phyloP scores from a whole-genome alignment of 2,888 invertebrate species.

The Xestoiulus laeticollis region DNA sequence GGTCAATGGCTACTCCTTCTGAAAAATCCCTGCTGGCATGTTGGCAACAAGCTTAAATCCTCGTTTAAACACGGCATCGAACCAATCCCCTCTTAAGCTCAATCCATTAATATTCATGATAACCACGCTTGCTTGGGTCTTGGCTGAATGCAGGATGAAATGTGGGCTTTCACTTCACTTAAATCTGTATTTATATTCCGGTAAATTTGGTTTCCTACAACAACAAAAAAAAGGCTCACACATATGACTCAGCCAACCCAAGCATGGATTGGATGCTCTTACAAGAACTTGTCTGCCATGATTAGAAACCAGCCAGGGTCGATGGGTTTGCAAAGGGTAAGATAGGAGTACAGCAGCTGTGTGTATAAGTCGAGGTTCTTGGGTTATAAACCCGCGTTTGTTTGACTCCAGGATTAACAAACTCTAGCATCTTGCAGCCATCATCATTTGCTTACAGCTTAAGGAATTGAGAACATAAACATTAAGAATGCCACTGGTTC shows the following conservation, averaged over 20 bases:
- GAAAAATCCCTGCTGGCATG: neutral
- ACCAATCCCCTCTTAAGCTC: neutral
- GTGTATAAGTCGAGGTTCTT: neutral
- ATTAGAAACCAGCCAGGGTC: neutral
- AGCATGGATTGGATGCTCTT: neutral
- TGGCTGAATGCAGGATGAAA: neutral
- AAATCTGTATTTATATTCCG: slow-evolving; percentile 5
- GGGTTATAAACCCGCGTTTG: neutral
- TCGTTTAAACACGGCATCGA: neutral
- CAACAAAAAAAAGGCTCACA: neutral
- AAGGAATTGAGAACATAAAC: neutral
- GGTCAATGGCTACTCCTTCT: neutral
- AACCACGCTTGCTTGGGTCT: neutral
- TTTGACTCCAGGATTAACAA: neutral
- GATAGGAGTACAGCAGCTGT: neutral
- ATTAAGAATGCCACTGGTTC: neutral
- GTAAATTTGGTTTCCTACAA: neutral
- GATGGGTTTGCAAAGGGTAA: neutral
- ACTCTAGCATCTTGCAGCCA: neutral
- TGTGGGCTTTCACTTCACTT: neutral
- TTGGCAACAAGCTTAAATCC: neutral
- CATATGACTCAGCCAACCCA: neutral
- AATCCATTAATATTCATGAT: neutral
- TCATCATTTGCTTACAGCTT: neutral
- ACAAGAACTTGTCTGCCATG: neutral